Evolutionary conservation across 1,140 invertebrate genomes (phyloP).

Genomic region (Hesperophylax magnus): DNA sequence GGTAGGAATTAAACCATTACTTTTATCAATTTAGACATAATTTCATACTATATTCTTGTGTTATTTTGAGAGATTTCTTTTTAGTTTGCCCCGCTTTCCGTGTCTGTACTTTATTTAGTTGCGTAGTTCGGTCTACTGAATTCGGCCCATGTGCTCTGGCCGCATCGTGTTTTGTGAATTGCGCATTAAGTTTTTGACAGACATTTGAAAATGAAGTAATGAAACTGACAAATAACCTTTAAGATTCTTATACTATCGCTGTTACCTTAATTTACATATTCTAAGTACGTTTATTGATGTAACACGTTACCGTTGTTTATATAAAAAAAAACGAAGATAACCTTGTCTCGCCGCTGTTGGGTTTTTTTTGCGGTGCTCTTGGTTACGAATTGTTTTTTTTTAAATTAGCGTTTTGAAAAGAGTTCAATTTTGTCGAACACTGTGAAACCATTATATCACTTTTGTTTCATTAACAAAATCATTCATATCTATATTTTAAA

Average conservation of each 20-base stretch:
- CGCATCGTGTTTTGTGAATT: slow-evolving; percentile 47
- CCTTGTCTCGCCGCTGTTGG: slow-evolving; percentile 10
- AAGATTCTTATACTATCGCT: not conserved
- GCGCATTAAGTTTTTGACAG: slow-evolving; percentile 53
- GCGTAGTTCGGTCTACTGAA: slow-evolving; percentile 26
- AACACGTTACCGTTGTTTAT: slow-evolving; percentile 41
- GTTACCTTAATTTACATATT: not conserved
- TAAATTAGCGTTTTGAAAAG: slow-evolving; percentile 1
- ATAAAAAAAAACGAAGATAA: slow-evolving; percentile 37
- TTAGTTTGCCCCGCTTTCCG: slow-evolving; percentile 1
- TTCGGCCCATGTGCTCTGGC: slow-evolving; percentile 43
- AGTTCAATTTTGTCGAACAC: not conserved
- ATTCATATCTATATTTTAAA: no score
- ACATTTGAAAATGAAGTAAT: slow-evolving; percentile 30
- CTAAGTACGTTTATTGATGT: slow-evolving; percentile 32
- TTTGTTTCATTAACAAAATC: no score
- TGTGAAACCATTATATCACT: no score
- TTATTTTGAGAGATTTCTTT: slow-evolving; percentile 15
- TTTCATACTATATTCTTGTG: not conserved
- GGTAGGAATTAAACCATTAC: slow-evolving; percentile 27
- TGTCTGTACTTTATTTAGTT: not conserved
- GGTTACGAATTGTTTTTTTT: slow-evolving; percentile 48
- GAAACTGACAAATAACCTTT: slow-evolving; percentile 4
- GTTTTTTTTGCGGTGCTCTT: slow-evolving; percentile 17
- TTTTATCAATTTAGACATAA: slow-evolving; percentile 21